Base-by-base conservation (phyloP, 2,797 vertebrate genomes). In the Hybognathus amarus region DNA sequence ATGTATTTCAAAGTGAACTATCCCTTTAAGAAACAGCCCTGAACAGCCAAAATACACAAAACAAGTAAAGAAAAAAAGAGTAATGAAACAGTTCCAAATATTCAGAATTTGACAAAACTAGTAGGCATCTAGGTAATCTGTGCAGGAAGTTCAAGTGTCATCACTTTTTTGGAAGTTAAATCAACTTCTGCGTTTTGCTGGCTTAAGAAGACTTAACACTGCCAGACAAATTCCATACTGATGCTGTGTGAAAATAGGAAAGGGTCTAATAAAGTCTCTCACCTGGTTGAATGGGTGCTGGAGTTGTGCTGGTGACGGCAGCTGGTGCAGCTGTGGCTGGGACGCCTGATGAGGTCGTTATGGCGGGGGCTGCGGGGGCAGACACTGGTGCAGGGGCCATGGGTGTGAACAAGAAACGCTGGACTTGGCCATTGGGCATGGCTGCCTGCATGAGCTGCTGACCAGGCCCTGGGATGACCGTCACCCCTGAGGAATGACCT, bases 371-470 rank as follows among this genome's bases (percentile, higher is more conserved):
- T 73, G 92, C 18, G 7, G 87, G 20, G 36, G 63, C 70, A 68
- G 89, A 38, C 3, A 11, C 47, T 2, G 89, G 64, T 27, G 91
- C 90, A 1, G 93, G 89, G 40, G 95, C 89, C 33, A 97, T 79
- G 0, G 98, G 97, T 6, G 98, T 99, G 91, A 99, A 99, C 79
- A 99, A 96, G 93, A 99, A 99, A 54, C 97, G 96, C 88, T 99
- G 98, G 85, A 99, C 95, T 68, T 97, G 97, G 75, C 98, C 98
- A 63, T 97, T 98, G 66, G 98, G 98, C 98, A 99, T 98, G 20
- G 97, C 97, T n/a, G 98, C 98, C 92, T 99, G 98, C 98, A 99
- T 99, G 10, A 99, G 94, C 89, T 99, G 98, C 90, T 99, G 98
- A 27, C 98, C 98, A 9, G 97, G 97, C 5, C 96, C 96, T 0